These are phyloP conservation scores for Xiphophorus hellerii DNA, from an alignment of 2,113 vertebrate species.

Conservation along the genomic window DNA sequence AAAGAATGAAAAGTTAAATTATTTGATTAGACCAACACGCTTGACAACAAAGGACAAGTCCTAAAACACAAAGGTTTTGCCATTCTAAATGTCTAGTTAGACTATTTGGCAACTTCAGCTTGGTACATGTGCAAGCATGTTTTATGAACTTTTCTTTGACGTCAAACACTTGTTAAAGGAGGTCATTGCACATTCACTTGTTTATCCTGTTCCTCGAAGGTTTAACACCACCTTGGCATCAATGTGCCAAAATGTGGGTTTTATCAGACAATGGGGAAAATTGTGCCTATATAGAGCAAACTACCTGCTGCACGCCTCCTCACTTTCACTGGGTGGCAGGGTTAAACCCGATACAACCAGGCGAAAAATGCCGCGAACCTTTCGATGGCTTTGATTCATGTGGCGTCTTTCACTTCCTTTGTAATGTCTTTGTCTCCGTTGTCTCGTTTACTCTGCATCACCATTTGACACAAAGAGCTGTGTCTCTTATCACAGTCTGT, in stretches of 20 bases:
- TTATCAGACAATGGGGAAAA: slow-evolving; percentile 47
- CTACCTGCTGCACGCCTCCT: slow-evolving; percentile 55
- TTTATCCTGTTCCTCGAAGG: slow-evolving; percentile 57
- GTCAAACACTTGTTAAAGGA: not conserved
- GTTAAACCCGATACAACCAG: slow-evolving; percentile 44
- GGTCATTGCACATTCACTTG: slow-evolving; percentile 23
- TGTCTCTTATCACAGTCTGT: slow-evolving; percentile 59
- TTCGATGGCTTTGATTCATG: slow-evolving; percentile 33
- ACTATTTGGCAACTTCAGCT: not conserved
- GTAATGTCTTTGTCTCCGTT: slow-evolving; percentile 20
- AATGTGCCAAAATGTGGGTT: slow-evolving; percentile 17
- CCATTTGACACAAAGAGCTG: slow-evolving; percentile 41
- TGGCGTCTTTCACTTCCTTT: slow-evolving; percentile 23
- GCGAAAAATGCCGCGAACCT: not conserved
- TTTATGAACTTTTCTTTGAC: not conserved
- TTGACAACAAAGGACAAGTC: no score
- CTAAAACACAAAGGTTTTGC: not conserved
- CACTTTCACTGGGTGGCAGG: slow-evolving; percentile 21
- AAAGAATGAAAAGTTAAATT: no score
- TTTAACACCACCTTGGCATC: slow-evolving; percentile 29
- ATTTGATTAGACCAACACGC: no score
- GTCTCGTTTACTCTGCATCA: slow-evolving; percentile 14
- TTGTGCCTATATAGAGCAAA: slow-evolving; percentile 46
- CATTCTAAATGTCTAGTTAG: not conserved
- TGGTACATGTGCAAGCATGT: not conserved